phyloP scores from a whole-genome alignment of 2,113 vertebrate genomes.

The Mungos mungo region DNA sequence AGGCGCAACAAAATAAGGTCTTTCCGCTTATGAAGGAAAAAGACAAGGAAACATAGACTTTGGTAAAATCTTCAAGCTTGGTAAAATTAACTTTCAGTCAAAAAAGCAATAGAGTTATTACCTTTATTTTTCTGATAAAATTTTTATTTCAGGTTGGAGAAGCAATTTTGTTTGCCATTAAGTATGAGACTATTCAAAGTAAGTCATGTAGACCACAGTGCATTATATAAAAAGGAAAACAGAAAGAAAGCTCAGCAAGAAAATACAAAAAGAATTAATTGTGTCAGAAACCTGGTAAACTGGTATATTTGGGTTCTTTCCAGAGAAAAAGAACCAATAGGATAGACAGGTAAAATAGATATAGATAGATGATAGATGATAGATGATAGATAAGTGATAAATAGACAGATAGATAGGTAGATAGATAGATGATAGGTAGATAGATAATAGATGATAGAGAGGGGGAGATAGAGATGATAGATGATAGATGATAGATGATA shows the following conservation, averaged over 20 bases:
- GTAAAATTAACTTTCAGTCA: background rate
- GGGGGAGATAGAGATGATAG: too few species aligned
- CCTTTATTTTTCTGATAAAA: background rate
- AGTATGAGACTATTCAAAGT: background rate
- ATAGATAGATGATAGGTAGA: too few species aligned
- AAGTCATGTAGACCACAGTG: background rate
- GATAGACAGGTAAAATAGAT: too few species aligned
- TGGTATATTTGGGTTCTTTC: background rate
- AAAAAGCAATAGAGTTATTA: background rate
- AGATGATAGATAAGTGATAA: background rate
- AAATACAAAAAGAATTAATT: background rate
- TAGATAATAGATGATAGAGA: too few species aligned
- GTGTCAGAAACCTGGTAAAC: background rate
- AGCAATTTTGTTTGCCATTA: background rate
- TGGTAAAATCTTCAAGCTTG: background rate
- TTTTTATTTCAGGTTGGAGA: background rate
- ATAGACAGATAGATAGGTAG: too few species aligned
- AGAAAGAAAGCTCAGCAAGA: background rate
- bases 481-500: too few species aligned
- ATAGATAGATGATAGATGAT: too few species aligned
- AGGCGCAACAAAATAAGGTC: background rate
- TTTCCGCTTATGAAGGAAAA: background rate
- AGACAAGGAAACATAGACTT: background rate
- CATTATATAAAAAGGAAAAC: background rate
- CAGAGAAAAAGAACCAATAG: background rate